Percentiles rank a stretch among this genome's conserved stretches.
Conservation (phyloP, 1,140 invertebrate species). For the Cephus cinctus region DNA sequence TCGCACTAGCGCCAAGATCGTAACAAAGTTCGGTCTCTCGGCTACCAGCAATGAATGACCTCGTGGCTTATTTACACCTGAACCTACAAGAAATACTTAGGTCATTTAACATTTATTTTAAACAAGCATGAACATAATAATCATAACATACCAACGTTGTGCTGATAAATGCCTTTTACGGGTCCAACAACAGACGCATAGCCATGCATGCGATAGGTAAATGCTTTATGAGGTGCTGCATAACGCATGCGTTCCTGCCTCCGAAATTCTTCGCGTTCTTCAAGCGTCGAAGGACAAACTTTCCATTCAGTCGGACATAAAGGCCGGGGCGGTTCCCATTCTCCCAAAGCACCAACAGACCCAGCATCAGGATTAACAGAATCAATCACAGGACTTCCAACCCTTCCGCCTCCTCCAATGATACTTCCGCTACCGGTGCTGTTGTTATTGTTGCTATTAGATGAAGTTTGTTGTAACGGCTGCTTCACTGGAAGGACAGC, state of each 20-base stretch:
- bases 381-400: slow-evolving; percentile 36
- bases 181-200: slow-evolving; percentile 88
- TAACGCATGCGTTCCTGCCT: slow-evolving; percentile 74
- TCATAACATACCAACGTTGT: slow-evolving; percentile 47
- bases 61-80: slow-evolving; percentile 67
- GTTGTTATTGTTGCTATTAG: slow-evolving; percentile 16
- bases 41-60: slow-evolving; percentile 82
- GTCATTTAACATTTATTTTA: slow-evolving; percentile 4
- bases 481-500: slow-evolving; percentile 21
- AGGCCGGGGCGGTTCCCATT: slow-evolving; percentile 62
- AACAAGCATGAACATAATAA: not conserved
- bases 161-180: slow-evolving; percentile 82
- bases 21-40: slow-evolving; percentile 87
- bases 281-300: slow-evolving; percentile 72
- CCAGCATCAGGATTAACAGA: slow-evolving; percentile 31
- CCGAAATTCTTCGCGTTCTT: slow-evolving; percentile 78
- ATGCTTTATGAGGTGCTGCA: slow-evolving; percentile 81
- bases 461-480: slow-evolving; percentile 18
- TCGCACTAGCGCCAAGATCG: slow-evolving; percentile 84
- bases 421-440: slow-evolving; percentile 17
- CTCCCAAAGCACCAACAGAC: slow-evolving; percentile 30
- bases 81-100: slow-evolving; percentile 35
- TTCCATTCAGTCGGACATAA: slow-evolving; percentile 75
- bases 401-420: slow-evolving; percentile 18
- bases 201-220: slow-evolving; percentile 81